Conservation (phyloP, 2,888 invertebrate species). For the Alviniconcha strummeri region DNA sequence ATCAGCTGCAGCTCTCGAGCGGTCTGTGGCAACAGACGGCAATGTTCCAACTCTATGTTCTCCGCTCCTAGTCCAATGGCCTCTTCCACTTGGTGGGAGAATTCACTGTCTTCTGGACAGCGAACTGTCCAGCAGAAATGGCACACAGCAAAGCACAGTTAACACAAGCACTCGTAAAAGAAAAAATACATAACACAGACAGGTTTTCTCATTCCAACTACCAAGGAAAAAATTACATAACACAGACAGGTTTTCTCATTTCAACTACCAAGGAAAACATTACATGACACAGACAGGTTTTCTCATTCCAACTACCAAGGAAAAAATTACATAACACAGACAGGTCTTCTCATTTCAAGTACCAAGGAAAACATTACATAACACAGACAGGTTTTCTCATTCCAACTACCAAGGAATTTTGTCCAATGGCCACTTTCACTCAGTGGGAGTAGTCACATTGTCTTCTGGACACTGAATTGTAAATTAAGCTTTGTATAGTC, state of each 20-base stretch:
- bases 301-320: too few relatives aligned
- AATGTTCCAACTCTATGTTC: constrained; percentile 48
- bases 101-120: constrained; percentile 37
- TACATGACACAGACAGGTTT: too few relatives aligned
- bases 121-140: constrained; percentile 31
- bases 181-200: too few relatives aligned
- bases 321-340: too few relatives aligned
- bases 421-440: background rate
- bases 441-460: too few relatives aligned
- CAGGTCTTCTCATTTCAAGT: background rate
- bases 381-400: background rate
- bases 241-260: too few relatives aligned
- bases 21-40: constrained; percentile 61
- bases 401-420: background rate
- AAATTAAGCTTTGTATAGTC: too few relatives aligned
- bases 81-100: background rate
- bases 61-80: constrained; percentile 45
- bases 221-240: too few relatives aligned
- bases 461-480: background rate
- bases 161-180: too few relatives aligned
- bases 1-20: constrained; percentile 57
- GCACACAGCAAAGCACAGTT: too few relatives aligned
- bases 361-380: background rate
- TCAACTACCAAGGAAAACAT: too few relatives aligned
- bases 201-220: too few relatives aligned